phyloP scores from a whole-genome alignment of 2,888 invertebrate genomes.

The Tenthredo mesomela region DNA sequence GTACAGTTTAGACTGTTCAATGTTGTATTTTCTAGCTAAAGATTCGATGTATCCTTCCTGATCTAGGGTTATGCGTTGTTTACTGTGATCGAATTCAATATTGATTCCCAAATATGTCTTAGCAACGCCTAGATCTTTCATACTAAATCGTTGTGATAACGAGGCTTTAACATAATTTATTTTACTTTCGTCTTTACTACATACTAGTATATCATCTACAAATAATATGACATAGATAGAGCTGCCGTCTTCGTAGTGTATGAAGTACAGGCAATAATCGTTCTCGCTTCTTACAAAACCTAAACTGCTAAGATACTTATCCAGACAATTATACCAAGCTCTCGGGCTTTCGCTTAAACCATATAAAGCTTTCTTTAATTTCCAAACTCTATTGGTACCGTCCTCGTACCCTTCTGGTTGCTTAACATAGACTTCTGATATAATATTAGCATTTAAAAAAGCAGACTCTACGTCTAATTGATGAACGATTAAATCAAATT shows the following conservation, averaged over 20 bases:
- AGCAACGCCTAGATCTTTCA: slow-evolving; percentile 67
- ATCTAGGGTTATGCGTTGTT: slow-evolving; percentile 66
- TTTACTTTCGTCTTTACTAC: too few relatives aligned
- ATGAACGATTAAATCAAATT: too few relatives aligned
- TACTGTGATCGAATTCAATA: slow-evolving; percentile 62
- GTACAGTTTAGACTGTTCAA: slow-evolving; percentile 62
- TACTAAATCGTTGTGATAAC: slow-evolving; percentile 58
- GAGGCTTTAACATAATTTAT: slow-evolving; percentile 61
- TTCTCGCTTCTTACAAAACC: slow-evolving; percentile 61
- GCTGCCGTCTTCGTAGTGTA: slow-evolving; percentile 52
- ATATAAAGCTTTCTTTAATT: slow-evolving; percentile 53
- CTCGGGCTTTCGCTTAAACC: slow-evolving; percentile 53
- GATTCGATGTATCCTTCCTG: slow-evolving; percentile 64
- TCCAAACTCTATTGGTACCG: slow-evolving; percentile 42
- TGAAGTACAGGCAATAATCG: slow-evolving; percentile 55
- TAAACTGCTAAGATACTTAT: slow-evolving; percentile 51
- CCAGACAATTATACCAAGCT: slow-evolving; percentile 54
- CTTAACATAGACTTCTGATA: slow-evolving; percentile 56
- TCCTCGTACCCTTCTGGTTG: slow-evolving; percentile 54
- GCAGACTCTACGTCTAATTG: too few relatives aligned
- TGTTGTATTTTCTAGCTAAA: slow-evolving; percentile 60
- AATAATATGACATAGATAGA: slow-evolving; percentile 52
- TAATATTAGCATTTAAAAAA: slow-evolving; percentile 59
- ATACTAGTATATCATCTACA: too few relatives aligned
- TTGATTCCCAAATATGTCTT: too few relatives aligned